Evolutionary conservation across 2,113 vertebrate species (phyloP), one percentile per base, ranked within the genome.

Genomic region (Trichomycterus rosablanca): DNA sequence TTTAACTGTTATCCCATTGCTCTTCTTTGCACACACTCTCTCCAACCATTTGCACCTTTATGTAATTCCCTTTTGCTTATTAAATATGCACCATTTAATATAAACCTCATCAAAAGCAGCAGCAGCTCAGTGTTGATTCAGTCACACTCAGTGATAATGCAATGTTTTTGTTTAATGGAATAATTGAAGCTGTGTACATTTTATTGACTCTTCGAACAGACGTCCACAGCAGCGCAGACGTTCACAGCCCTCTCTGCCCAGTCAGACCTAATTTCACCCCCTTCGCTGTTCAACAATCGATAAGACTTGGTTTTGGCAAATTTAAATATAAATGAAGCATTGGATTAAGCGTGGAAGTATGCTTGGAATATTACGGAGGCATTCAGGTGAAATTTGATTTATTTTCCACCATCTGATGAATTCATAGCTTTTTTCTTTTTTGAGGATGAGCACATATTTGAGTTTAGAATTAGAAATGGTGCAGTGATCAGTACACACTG

Each of bases 291-390:
- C 78, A 46, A 22, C 51, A 20, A 48, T 56, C 32, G 34, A 84
- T 84, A 81, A 83, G 76, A 62, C 57, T 59, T 18, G 26, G 66
- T 76, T 77, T 76, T 50, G 58, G 50, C 66, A 78, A 76, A 83
- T 86, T 86, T 78, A 74, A 79, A 86, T 88, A 80, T 70, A 88
- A 87, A 86, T 86, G 79, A 83, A 81, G 63, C 74, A 22, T 61
- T 62, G 63, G 76, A 85, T 83, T 83, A 77, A 75, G 63, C 73
- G 76, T 59, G 77, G 75, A 63, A 58, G 63, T 66, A 49, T 67
- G 71, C 72, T 75, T 46, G 34, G 76, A 71, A 63, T 67, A 75
- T 73, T 76, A 79, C 75, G 78, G 59, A 78, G 72, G 59, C 46
- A 70, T 72, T 74, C 76, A 74, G 63, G 58, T 37, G 63, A 74